Percentiles rank a stretch among this genome's conserved stretches.
phyloP scores from a whole-genome alignment of 2,888 invertebrate species.

The Orchesella flavescens region DNA sequence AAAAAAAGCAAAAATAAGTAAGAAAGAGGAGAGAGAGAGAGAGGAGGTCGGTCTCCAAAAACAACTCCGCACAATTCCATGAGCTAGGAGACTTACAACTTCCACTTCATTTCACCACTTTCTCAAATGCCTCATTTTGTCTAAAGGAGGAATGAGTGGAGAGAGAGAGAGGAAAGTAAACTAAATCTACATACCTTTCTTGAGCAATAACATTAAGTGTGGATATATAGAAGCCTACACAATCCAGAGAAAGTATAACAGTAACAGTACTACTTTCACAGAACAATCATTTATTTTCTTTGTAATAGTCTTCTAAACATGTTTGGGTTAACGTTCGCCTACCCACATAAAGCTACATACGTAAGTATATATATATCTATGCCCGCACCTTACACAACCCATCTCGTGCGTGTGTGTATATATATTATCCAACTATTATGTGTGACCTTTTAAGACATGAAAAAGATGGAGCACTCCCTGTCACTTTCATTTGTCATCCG shows the following conservation, averaged over 20 bases:
- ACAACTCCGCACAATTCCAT: conserved; percentile 49
- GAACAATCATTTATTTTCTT: conserved; percentile 52
- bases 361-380: not conserved
- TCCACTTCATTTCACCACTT: conserved; percentile 64
- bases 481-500: conserved; percentile 64
- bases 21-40: not conserved
- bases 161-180: conserved; percentile 46
- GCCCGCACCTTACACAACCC: not conserved
- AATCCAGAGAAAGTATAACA: not conserved
- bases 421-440: conserved; percentile 23
- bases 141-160: conserved; percentile 31
- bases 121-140: conserved; percentile 59
- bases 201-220: not conserved
- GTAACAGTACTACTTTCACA: conserved; percentile 12
- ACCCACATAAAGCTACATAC: not conserved
- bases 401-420: not conserved
- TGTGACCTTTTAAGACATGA: conserved; percentile 53
- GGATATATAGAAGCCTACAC: not conserved
- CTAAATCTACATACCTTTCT: conserved; percentile 5
- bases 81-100: conserved; percentile 36
- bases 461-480: conserved; percentile 64
- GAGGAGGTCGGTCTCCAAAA: conserved; percentile 11
- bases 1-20: not conserved
- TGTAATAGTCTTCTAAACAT: conserved; percentile 44
- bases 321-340: conserved; percentile 20